Evolutionary conservation across 2,797 vertebrate species (phyloP).

Genomic region (Pelobates cultripes): DNA sequence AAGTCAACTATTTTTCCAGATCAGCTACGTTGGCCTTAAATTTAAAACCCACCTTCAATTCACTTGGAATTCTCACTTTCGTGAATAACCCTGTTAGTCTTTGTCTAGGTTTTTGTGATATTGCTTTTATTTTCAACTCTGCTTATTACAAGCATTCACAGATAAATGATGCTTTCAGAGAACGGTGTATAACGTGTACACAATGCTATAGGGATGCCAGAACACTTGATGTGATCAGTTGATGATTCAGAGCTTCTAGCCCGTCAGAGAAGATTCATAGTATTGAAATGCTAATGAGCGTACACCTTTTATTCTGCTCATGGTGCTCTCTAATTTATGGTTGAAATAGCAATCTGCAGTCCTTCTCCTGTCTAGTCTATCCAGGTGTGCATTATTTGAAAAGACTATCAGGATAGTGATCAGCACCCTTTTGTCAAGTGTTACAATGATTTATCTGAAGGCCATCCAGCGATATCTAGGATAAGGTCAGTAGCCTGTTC

Average conservation of each 20-base stretch:
- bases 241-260: conserved; percentile 37
- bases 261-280: conserved; percentile 38
- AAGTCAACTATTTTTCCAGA: too few relatives aligned
- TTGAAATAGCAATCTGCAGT: conserved; percentile 35
- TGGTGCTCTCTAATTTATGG: conserved; percentile 49
- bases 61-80: too few relatives aligned
- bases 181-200: conserved; percentile 5
- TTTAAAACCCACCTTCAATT: too few relatives aligned
- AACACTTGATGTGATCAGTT: conserved; percentile 21
- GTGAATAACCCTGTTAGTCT: too few relatives aligned
- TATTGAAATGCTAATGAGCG: conserved; percentile 46
- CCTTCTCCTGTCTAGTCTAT: conserved; percentile 37
- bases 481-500: background rate
- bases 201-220: background rate
- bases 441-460: background rate
- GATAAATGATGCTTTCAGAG: too few relatives aligned
- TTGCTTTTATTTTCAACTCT: too few relatives aligned
- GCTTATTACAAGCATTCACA: too few relatives aligned
- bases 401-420: conserved; percentile 23
- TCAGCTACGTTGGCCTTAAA: too few relatives aligned
- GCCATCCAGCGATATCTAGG: background rate
- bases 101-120: too few relatives aligned
- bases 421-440: background rate
- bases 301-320: conserved; percentile 48
- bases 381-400: conserved; percentile 38